These are phyloP conservation scores for Malurus alboscapulatus DNA, from an alignment of 2,113 vertebrate species.

Conservation along the genomic window DNA sequence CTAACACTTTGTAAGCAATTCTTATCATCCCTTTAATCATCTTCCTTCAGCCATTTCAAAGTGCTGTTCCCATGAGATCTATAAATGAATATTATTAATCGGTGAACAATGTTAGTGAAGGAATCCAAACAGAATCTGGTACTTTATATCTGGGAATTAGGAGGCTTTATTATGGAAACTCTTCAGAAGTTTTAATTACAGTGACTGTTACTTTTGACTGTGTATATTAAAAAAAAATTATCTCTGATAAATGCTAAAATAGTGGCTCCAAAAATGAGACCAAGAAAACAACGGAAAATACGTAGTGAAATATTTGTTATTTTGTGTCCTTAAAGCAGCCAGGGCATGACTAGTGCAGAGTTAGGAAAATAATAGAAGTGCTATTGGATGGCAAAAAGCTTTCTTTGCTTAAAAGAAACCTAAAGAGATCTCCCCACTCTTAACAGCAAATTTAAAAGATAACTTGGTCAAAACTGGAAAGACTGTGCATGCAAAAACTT, in stretches of 20 bases:
- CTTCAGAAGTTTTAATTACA: background rate
- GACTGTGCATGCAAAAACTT: background rate
- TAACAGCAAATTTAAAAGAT: background rate
- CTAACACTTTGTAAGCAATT: background rate
- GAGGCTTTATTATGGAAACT: background rate
- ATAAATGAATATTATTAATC: background rate
- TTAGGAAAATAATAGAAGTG: background rate
- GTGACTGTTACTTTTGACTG: background rate
- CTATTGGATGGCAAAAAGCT: background rate
- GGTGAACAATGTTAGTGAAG: background rate
- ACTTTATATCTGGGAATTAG: background rate
- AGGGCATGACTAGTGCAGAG: background rate
- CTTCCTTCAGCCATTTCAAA: constrained; percentile 4
- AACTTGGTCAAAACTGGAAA: background rate
- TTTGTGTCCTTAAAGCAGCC: background rate
- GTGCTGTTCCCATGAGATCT: background rate
- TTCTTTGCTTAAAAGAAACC: background rate
- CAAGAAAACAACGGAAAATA: background rate
- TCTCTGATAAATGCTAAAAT: background rate
- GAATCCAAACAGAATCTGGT: background rate
- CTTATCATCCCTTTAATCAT: background rate
- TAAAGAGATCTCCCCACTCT: background rate
- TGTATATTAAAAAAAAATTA: background rate
- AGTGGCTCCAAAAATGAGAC: background rate
- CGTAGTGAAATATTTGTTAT: background rate